Conservation (phyloP, 2,888 invertebrate species). For the Drosophila histrio region DNA sequence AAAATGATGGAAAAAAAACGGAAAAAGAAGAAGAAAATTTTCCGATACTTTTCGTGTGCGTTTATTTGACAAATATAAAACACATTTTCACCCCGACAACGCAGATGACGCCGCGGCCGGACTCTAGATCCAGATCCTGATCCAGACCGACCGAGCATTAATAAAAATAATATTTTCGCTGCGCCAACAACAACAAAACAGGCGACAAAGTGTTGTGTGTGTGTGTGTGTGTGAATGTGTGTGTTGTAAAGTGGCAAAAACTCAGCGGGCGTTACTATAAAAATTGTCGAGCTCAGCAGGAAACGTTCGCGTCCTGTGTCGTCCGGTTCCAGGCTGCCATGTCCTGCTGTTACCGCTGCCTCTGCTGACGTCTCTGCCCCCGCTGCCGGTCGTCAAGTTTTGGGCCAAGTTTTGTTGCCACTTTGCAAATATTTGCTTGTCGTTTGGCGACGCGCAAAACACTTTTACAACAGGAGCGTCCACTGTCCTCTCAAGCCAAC, state of each 20-base stretch:
- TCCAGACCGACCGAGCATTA: conserved; percentile 68
- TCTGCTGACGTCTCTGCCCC: not conserved
- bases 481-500: too few species aligned
- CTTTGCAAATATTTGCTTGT: conserved; percentile 77
- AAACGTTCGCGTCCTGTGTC: conserved; percentile 34
- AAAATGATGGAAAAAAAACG: not conserved
- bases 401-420: conserved; percentile 70
- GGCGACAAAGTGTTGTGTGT: conserved; percentile 29
- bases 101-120: conserved; percentile 30
- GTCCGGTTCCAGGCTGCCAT: conserved; percentile 20
- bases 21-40: conserved; percentile 15
- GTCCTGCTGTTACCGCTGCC: conserved; percentile 12
- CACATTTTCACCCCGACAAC: conserved; percentile 67
- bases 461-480: conserved; percentile 59
- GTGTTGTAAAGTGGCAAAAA: conserved; percentile 55
- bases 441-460: conserved; percentile 71
- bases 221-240: conserved; percentile 12
- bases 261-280: conserved; percentile 37
- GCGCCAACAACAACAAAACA: conserved; percentile 15
- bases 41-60: conserved; percentile 57
- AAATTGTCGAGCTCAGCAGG: conserved; percentile 69
- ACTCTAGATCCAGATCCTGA: conserved; percentile 32
- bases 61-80: conserved; percentile 78
- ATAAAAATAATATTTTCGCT: conserved; percentile 76
- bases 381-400: conserved; percentile 34